Conservation (phyloP, 2,113 vertebrate genomes). For the Pteruthius melanotis region DNA sequence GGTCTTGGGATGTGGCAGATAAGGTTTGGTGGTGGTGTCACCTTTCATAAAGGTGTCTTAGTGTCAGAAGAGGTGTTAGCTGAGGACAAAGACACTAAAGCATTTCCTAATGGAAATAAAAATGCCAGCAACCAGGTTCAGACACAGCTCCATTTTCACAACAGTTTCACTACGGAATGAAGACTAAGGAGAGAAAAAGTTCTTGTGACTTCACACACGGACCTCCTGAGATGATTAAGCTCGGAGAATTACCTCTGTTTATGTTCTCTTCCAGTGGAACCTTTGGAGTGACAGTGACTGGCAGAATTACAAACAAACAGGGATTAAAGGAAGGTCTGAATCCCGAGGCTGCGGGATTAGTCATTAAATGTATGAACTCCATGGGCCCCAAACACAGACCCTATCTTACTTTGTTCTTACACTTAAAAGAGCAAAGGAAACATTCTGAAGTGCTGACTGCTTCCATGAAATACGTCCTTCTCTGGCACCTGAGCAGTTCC, state of each 20-base stretch:
- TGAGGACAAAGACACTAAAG: neutral
- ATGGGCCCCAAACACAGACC: neutral
- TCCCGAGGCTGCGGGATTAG: neutral
- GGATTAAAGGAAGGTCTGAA: neutral
- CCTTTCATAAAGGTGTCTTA: neutral
- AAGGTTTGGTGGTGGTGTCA: neutral
- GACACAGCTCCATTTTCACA: neutral
- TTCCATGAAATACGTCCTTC: neutral
- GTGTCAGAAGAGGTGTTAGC: neutral
- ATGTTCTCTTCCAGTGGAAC: neutral
- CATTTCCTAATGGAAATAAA: neutral
- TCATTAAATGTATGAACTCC: neutral
- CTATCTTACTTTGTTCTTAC: neutral
- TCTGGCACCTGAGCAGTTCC: neutral
- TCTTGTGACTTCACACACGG: neutral
- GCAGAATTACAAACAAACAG: neutral
- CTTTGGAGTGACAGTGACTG: neutral
- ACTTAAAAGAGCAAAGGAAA: neutral
- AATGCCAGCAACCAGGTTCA: neutral
- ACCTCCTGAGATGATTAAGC: neutral
- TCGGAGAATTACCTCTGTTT: neutral
- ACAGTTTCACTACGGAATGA: neutral
- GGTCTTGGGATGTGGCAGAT: neutral
- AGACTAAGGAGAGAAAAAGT: neutral
- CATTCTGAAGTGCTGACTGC: neutral